phyloP scores from a whole-genome alignment of 1,140 invertebrate genomes.

The Chlorops oryzae region DNA sequence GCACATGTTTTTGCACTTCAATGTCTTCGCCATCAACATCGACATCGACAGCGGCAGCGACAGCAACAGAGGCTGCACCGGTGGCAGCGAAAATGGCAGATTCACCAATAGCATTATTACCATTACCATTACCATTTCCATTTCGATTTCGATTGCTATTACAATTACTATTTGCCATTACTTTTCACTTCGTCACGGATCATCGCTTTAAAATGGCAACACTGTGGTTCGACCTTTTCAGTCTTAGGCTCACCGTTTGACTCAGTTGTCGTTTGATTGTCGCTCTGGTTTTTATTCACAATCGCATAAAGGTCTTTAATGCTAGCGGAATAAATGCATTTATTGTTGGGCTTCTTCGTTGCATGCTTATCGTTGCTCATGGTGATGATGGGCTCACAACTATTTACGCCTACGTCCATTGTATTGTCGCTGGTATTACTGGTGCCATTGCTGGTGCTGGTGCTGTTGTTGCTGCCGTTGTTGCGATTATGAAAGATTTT shows the following conservation, averaged over 20 bases:
- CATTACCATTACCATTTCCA: neutral
- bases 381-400: too few relatives aligned
- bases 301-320: conserved; percentile 19
- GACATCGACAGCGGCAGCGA: conserved; percentile 8
- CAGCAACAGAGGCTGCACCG: too few relatives aligned
- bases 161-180: too few relatives aligned
- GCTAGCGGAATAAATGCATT: too few relatives aligned
- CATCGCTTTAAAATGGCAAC: too few relatives aligned
- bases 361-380: neutral
- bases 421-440: too few relatives aligned
- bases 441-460: neutral
- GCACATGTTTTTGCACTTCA: neutral
- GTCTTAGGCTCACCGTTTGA: neutral
- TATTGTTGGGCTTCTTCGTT: too few relatives aligned
- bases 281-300: conserved; percentile 12
- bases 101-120: neutral
- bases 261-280: neutral
- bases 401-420: too few relatives aligned
- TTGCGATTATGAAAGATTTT: conserved; percentile 48
- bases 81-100: neutral
- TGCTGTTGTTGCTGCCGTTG: conserved; percentile 16
- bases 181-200: too few relatives aligned
- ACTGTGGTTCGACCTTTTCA: too few relatives aligned
- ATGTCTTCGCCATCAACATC: conserved; percentile 1
- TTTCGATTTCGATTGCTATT: too few relatives aligned